Base-by-base conservation (phyloP, 2,113 vertebrate species). In the Athene cunicularia region DNA sequence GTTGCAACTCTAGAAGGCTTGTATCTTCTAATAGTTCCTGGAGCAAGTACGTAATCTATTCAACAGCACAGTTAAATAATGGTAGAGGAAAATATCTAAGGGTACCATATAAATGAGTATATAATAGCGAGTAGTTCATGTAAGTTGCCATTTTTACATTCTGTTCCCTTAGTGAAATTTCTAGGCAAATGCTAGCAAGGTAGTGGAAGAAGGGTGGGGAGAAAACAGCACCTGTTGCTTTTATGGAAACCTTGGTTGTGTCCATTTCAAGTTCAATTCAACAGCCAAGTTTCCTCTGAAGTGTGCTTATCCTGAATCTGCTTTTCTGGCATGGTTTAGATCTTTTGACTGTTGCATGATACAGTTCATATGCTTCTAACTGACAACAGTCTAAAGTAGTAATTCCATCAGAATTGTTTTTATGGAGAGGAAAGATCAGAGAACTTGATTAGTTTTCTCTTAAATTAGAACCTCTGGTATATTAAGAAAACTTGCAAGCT, bases 1-100 rank as follows among this genome's bases (percentile, higher is more conserved):
- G 98, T 99, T 60, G 99, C 99, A 18, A 99, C 99, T 5, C 91
- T 99, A 77, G 99, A 99, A 59, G 99, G 99, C 55, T 98, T 99
- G 12, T 99, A 99, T 97, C 99, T 99, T 37, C 98, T 99, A 28
- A 97, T 99, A 9, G 99, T 99, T 83, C 99, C 99, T 71, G 99
- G 99, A 98, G 98, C 99, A 98, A 99, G 99, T 99, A 98, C 92
- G 99, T 99, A 35, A 67, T 66, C 77, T 85, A 37, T 85, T 87
- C 59, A 47, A 74, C 16, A 84, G 14, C 49, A 67, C 8, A 45
- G 11, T 76, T 63, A 72, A 95, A 83, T 83, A 93, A 60, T 11
- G 26, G 35, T 80, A 86, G 26, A 66, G 14, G 75, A 80, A 56
- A 89, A 32, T 62, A 62, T 74, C 7, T 19, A 47, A 52, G 39